Conservation (phyloP, 2,797 vertebrate genomes). For the Gila robusta region DNA sequence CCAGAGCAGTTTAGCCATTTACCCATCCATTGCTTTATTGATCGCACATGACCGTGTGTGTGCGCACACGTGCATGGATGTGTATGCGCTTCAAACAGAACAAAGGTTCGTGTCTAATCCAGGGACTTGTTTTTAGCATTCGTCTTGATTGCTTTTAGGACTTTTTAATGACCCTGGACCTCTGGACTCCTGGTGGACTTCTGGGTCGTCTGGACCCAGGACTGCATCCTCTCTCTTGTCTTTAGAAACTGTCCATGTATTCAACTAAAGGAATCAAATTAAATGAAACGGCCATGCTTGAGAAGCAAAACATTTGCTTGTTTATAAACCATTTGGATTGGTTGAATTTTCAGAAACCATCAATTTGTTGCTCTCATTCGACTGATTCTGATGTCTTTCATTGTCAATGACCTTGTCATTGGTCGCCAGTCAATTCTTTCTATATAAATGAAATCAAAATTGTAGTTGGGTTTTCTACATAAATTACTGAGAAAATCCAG, state of each 20-base stretch:
- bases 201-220: not conserved
- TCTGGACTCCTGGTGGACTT: not conserved
- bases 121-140: conserved; percentile 39
- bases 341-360: conserved; percentile 6
- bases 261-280: not conserved
- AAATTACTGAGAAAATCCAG: not conserved
- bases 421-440: not conserved
- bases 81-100: conserved; percentile 19
- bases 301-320: not conserved
- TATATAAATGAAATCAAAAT: not conserved
- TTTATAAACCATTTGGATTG: not conserved
- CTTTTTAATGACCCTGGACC: not conserved
- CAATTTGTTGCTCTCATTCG: not conserved
- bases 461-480: conserved; percentile 22
- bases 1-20: conserved; percentile 63
- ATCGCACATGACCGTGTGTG: conserved; percentile 53
- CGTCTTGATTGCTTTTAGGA: conserved; percentile 12
- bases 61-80: conserved; percentile 12
- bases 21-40: conserved; percentile 62
- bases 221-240: not conserved
- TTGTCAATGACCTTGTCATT: not conserved
- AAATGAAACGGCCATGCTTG: conserved; percentile 3
- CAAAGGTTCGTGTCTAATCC: conserved; percentile 59
- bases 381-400: not conserved
- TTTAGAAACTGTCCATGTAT: conserved; percentile 1